A percentile compares a stretch with the other conserved stretches of the same genome.
Conservation (phyloP, 2,113 vertebrate genomes). For the Melospiza georgiana region DNA sequence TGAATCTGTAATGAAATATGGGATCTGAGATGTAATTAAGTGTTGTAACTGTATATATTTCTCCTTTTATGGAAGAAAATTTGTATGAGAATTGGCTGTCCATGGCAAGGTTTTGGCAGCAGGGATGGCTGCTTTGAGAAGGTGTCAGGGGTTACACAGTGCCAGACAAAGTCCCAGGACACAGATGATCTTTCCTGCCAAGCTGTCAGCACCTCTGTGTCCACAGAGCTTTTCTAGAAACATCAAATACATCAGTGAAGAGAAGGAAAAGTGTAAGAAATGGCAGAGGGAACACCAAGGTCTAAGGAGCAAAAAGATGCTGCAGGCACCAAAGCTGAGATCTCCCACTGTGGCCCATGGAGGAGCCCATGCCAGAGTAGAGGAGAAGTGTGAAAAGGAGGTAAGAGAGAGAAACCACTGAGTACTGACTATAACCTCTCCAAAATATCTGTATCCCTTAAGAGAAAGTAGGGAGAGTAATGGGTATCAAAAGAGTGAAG, state of each 20-base stretch:
- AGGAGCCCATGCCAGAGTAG: neutral
- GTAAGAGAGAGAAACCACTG: neutral
- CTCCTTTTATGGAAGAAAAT: neutral
- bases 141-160: accelerated
- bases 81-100: neutral
- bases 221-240: neutral
- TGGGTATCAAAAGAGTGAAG: neutral
- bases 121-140: neutral
- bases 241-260: neutral
- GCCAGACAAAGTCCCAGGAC: neutral
- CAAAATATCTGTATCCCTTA: neutral
- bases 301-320: neutral
- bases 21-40: neutral
- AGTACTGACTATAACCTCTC: neutral
- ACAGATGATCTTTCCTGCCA: neutral
- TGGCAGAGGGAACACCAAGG: neutral
- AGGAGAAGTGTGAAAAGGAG: neutral
- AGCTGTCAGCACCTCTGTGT: neutral
- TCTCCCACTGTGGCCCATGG: no score
- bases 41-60: neutral
- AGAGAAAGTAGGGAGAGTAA: neutral
- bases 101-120: neutral
- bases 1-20: neutral
- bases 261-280: neutral
- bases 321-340: neutral